Percentiles rank a stretch among this genome's conserved stretches.
These are phyloP conservation scores for Trachelus iudaicus DNA, from an alignment of 2,888 invertebrate genomes.

Conservation along the genomic window DNA sequence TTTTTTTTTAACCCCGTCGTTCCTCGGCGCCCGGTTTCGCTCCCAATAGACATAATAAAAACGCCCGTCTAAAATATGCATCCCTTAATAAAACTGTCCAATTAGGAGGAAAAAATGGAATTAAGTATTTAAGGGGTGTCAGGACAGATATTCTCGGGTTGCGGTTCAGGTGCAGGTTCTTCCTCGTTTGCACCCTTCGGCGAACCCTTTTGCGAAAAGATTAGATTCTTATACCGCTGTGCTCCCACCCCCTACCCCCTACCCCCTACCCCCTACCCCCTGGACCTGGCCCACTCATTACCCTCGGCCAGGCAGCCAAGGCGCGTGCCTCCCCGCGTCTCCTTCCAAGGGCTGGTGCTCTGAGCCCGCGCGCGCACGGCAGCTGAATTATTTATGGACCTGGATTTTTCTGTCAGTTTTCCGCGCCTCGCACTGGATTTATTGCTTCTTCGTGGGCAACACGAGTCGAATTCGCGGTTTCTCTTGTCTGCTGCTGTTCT, in stretches of 20 bases:
- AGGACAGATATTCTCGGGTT: slow-evolving; percentile 37
- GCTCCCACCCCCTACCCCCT: slow-evolving; percentile 5
- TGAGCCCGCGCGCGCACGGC: slow-evolving; percentile 24
- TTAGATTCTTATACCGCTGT: slow-evolving; percentile 45
- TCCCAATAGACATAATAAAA: slow-evolving; percentile 65
- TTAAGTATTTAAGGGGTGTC: slow-evolving; percentile 62
- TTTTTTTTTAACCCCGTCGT: slow-evolving; percentile 51
- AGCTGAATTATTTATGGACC: slow-evolving; percentile 57
- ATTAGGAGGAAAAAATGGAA: slow-evolving; percentile 63
- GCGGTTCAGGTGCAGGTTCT: slow-evolving; percentile 30
- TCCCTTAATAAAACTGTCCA: slow-evolving; percentile 65
- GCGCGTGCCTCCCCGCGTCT: not conserved
- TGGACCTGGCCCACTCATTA: too few species aligned
- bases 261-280: not conserved
- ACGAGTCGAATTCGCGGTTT: slow-evolving; percentile 25
- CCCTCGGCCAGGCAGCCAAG: not conserved
- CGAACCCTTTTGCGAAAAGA: slow-evolving; percentile 52
- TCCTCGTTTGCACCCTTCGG: slow-evolving; percentile 20
- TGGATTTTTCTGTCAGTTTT: slow-evolving; percentile 40
- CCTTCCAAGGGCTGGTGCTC: not conserved
- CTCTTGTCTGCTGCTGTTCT: not conserved
- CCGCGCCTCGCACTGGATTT: slow-evolving; percentile 22
- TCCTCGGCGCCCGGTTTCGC: slow-evolving; percentile 29
- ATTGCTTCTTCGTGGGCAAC: slow-evolving; percentile 16
- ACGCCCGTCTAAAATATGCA: slow-evolving; percentile 65